Percentiles rank a stretch among this genome's conserved stretches.
phyloP scores from a whole-genome alignment of 37 sponge, comb jelly and placozoan genomes.

The Diacarnus erythraeanus region DNA sequence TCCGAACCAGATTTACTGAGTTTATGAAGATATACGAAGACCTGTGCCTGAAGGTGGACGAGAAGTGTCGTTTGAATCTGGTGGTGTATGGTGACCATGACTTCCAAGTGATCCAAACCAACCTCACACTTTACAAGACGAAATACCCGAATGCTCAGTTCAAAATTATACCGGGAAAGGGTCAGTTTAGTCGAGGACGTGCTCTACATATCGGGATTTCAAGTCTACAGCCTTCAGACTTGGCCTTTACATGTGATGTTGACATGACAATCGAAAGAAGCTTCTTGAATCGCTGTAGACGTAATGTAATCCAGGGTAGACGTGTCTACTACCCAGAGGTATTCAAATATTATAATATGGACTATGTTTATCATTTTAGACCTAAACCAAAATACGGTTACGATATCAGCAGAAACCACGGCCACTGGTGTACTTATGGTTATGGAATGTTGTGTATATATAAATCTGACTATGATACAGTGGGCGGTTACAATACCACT shows the following conservation, averaged over 20 bases:
- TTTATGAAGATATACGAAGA: conserved; percentile 59
- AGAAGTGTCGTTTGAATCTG: conserved; percentile 35
- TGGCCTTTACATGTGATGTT: conserved; percentile 72
- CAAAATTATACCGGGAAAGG: conserved; percentile 38
- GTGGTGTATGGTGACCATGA: conserved; percentile 40
- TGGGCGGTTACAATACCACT: conserved; percentile 49
- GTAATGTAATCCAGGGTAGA: conserved; percentile 38
- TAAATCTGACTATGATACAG: conserved; percentile 62
- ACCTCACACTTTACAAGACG: not conserved
- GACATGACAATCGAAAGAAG: conserved; percentile 45
- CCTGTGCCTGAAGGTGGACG: conserved; percentile 3
- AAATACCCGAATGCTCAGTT: conserved; percentile 33
- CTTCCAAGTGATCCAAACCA: not conserved
- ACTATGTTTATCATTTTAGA: conserved; percentile 43
- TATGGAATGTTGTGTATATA: conserved; percentile 78
- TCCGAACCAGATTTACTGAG: conserved; percentile 24
- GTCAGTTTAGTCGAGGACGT: conserved; percentile 37
- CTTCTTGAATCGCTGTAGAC: conserved; percentile 50
- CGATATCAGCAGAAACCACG: conserved; percentile 50
- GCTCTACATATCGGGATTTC: conserved; percentile 53
- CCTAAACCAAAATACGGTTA: not conserved
- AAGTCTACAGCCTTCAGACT: conserved; percentile 4
- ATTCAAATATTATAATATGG: conserved; percentile 65
- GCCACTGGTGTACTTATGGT: conserved; percentile 65
- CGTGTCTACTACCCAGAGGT: conserved; percentile 72